Evolutionary conservation across 2,888 invertebrate species (phyloP).

Genomic region (Congeria kusceri): DNA sequence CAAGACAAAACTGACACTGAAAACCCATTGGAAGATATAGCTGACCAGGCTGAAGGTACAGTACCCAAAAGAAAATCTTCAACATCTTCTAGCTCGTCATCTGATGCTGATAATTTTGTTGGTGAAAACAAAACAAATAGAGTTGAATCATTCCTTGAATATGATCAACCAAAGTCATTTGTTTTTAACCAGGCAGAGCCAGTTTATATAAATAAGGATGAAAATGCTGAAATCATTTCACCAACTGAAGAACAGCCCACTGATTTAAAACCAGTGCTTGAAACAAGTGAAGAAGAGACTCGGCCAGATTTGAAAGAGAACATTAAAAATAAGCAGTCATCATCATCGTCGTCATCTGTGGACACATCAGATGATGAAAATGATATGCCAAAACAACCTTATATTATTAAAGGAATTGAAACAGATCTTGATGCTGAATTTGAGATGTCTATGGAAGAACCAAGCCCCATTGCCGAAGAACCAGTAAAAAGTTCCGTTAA

Average conservation of each 20-base stretch:
- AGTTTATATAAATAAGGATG: too few relatives aligned
- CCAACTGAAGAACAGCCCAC: too few relatives aligned
- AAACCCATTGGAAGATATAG: neutral
- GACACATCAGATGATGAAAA: constrained; percentile 4
- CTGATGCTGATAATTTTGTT: too few relatives aligned
- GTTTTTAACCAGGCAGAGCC: too few relatives aligned
- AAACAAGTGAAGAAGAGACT: neutral
- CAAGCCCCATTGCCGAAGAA: constrained; percentile 18
- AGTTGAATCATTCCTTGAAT: constrained; percentile 46
- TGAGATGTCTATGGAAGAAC: neutral
- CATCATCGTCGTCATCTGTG: constrained; percentile 13
- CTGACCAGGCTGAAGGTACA: neutral
- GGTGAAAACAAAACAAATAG: constrained; percentile 58
- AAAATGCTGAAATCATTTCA: too few relatives aligned
- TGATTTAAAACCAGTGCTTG: neutral
- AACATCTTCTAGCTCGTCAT: too few relatives aligned
- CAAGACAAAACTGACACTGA: too few relatives aligned
- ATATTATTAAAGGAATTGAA: constrained; percentile 12
- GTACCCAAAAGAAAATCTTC: too few relatives aligned
- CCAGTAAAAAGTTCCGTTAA: constrained; percentile 16
- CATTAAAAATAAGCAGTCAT: neutral
- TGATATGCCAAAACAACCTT: neutral
- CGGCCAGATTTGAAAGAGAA: neutral
- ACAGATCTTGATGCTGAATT: constrained; percentile 39
- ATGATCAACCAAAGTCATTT: constrained; percentile 51